Base-by-base conservation (phyloP, 2,888 invertebrate species). In the Melanchra persicariae region DNA sequence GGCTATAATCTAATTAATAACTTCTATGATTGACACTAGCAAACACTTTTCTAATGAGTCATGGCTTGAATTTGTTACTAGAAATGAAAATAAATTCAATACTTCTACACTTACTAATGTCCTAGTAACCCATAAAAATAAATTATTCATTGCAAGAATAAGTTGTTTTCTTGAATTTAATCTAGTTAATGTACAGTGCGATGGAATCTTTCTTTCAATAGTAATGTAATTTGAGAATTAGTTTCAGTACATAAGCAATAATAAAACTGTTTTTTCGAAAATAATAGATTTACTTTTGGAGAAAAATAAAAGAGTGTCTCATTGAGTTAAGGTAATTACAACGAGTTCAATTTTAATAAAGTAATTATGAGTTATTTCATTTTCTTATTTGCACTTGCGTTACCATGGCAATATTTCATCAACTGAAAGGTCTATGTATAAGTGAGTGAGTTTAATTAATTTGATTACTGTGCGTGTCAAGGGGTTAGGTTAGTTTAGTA, bases 61-160 rank as follows among this genome's bases (percentile, higher is more conserved):
- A 34, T n/a, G 45, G 24, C 47, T 69, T 61, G 15, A 52, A 52
- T 52, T 61, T 47, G 49, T 55, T 49, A 37, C 10, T 2, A n/a
- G 4, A 15, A 26, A 74, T 40, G 22, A 45, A n/a, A 60, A 60
- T 49, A 30, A 60, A n/a, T 34, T 52, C 15, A n/a, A 19, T 49
- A n/a, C 26, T 40, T 34, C 6, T 30, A 37, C 22, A 57, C 1
- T 57, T 22, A 22, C 15, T n/a, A n/a, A n/a, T n/a, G n/a, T n/a
- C n/a, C n/a, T n/a, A n/a, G n/a, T n/a, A n/a, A n/a, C n/a, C n/a
- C 17, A 49, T 2, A 40, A 15, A 62, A 37, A 76, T 73, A 66
- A 66, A 83, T 76, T 60, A 83, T 79, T 80, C 70, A 79, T 47
- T 47, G 47, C 22, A 58, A 24, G 34, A 74, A 67, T 65, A 59